Percentiles rank a stretch among this genome's conserved stretches.
Evolutionary conservation across 2,113 vertebrate genomes (phyloP).

Genomic region (Sylvilagus bachmani): DNA sequence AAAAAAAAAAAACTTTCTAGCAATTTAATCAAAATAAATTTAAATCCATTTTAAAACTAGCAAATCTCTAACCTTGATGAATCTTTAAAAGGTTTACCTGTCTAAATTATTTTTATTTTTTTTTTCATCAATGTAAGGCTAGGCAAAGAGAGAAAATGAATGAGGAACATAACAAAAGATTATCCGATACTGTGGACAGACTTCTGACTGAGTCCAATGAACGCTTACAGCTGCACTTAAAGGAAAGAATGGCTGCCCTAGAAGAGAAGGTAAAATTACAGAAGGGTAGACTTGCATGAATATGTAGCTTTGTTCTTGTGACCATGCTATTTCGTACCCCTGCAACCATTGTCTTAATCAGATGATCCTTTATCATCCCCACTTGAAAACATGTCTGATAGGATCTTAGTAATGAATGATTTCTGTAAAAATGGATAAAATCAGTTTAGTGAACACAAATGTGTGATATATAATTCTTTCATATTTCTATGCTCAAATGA

Average conservation of each 20-base stretch:
- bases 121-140: conserved; percentile 89
- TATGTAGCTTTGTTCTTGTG: fast-evolving
- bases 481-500: neutral
- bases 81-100: neutral
- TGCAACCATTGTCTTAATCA: neutral
- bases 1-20: neutral
- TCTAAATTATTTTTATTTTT: conserved; percentile 32
- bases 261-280: conserved; percentile 95
- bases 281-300: fast-evolving
- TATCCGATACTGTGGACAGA: conserved; percentile 98
- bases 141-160: conserved; percentile 99
- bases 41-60: conserved; percentile 1
- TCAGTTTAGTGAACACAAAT: neutral
- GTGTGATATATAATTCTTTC: neutral
- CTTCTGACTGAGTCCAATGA: conserved; percentile 99
- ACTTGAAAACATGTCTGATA: neutral
- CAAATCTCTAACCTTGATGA: neutral
- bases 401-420: neutral
- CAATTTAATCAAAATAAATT: conserved; percentile 32
- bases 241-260: conserved; percentile 98
- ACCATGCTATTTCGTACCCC: neutral
- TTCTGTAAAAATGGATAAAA: neutral
- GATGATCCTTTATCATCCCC: neutral
- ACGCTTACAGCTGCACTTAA: conserved; percentile 97
- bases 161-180: conserved; percentile 98